Percentiles rank a stretch among this genome's conserved stretches.
phyloP scores from a whole-genome alignment of 2,113 vertebrate species.

The Barbus barbus region DNA sequence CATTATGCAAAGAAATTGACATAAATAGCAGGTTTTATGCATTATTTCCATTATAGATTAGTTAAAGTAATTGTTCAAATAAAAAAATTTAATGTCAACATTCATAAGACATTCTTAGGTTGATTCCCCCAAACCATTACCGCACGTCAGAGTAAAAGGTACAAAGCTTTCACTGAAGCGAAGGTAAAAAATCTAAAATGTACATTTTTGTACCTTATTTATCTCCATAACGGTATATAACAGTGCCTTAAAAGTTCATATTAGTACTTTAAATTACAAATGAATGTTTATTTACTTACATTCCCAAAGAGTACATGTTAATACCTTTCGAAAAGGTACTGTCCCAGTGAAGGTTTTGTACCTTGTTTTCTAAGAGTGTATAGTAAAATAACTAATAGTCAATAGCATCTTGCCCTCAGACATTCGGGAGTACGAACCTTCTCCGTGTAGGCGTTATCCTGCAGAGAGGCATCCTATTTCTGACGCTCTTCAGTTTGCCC shows the following conservation, averaged over 20 bases:
- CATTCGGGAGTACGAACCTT: constrained; percentile 83
- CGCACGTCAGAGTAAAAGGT: too few species aligned
- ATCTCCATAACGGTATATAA: too few species aligned
- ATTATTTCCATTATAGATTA: not conserved
- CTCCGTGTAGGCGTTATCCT: constrained; percentile 86
- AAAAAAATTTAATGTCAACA: not conserved
- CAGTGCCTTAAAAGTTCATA: too few species aligned
- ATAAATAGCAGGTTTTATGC: not conserved
- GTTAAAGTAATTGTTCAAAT: not conserved
- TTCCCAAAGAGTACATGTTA: too few species aligned
- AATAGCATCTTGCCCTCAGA: constrained; percentile 69
- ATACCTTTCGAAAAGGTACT: not conserved
- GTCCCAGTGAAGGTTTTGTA: not conserved
- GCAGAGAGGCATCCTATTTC: constrained; percentile 81
- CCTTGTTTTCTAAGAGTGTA: too few species aligned
- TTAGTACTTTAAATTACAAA: too few species aligned
- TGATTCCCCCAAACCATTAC: not conserved
- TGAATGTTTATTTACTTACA: too few species aligned
- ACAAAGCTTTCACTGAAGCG: too few species aligned
- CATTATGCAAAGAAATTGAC: too few species aligned
- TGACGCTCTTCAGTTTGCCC: constrained; percentile 88
- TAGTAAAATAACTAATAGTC: not conserved
- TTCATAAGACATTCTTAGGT: not conserved
- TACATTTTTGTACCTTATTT: too few species aligned
- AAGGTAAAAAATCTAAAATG: too few species aligned